A percentile compares a stretch with the other conserved stretches of the same genome.
phyloP scores from a whole-genome alignment of 1,140 invertebrate species.

The Hyles vespertilio region DNA sequence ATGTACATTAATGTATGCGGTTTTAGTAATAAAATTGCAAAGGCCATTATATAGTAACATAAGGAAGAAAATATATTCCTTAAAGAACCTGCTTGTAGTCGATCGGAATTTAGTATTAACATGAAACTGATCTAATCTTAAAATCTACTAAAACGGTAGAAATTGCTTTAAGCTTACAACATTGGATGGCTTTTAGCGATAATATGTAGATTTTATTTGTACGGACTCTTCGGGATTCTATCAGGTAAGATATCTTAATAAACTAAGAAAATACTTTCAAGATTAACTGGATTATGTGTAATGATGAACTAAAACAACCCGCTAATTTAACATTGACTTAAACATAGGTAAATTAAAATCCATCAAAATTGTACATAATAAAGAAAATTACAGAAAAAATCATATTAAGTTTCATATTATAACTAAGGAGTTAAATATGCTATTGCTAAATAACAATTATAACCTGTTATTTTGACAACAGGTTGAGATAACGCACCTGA shows the following conservation, averaged over 20 bases:
- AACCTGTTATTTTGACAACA: conserved; percentile 24
- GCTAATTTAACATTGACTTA: too few species aligned
- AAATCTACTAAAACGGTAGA: conserved; percentile 31
- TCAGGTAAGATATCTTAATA: conserved; percentile 24
- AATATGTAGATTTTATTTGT: conserved; percentile 12
- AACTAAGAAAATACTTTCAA: neutral
- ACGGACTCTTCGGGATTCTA: conserved; percentile 9
- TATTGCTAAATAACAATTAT: conserved; percentile 3
- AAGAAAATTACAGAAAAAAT: too few species aligned
- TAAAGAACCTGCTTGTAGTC: too few species aligned
- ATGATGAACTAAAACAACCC: too few species aligned
- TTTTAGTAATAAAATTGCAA: too few species aligned
- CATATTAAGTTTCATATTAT: too few species aligned
- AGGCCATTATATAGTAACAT: too few species aligned
- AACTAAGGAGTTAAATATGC: too few species aligned
- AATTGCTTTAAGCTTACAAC: conserved; percentile 32
- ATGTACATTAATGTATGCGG: too few species aligned
- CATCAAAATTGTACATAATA: too few species aligned
- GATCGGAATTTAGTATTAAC: conserved; percentile 7
- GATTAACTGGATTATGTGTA: neutral
- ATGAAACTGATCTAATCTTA: conserved; percentile 8
- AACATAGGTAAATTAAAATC: too few species aligned
- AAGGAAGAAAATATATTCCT: too few species aligned
- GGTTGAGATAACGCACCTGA: conserved; percentile 57
- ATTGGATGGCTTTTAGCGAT: conserved; percentile 18